Evolutionary conservation across 1,140 invertebrate genomes (phyloP), one percentile per base, ranked within the genome.

Genomic region (Capitella teleta): DNA sequence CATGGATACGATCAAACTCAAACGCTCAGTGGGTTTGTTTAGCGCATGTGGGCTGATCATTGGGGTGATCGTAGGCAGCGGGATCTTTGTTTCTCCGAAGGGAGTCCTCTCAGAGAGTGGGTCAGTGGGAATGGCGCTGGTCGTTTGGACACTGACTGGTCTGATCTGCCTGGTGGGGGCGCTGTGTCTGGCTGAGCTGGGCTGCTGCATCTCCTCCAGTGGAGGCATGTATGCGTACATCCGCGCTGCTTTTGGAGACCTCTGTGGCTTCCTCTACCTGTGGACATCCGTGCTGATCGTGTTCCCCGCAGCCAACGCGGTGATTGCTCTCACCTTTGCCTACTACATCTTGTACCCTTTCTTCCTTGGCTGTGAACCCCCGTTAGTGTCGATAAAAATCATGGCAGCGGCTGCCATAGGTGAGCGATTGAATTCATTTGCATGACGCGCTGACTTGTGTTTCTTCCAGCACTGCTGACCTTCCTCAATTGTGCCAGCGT

Each of bases 191-290:
- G 92, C 93, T 0, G 94, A 98, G 79, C 77, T 98, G 46, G 94
- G 94, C 79, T 79, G 87, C 70, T 80, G 82, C 16, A 94, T 98
- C 53, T 83, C 86, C 2, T 90, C 91, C 65, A 94, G 88, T 24
- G 95, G 95, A 4, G 94, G 93, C 4, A 93, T 97, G 76, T 98
- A 98, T 70, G 88, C 89, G 0, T 98, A 98, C 64, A 91, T 98
- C 36, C 81, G 82, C 47, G 84, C 90, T 64, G 87, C 89, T 0
- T 96, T 74, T 88, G 95, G 26, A 0, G 79, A 85, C 2, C 71
- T 96, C 21, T 85, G 85, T 1, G 86, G 89, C 0, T 98, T 98
- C 70, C 74, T 97, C 75, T 97, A 32, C 36, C 57, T 70, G 10
- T 72, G 68, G 69, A 63, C 40, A 28, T 51, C 57, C 12, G 42